phyloP scores from a whole-genome alignment of 2,113 vertebrate species.

The Clarias magur region DNA sequence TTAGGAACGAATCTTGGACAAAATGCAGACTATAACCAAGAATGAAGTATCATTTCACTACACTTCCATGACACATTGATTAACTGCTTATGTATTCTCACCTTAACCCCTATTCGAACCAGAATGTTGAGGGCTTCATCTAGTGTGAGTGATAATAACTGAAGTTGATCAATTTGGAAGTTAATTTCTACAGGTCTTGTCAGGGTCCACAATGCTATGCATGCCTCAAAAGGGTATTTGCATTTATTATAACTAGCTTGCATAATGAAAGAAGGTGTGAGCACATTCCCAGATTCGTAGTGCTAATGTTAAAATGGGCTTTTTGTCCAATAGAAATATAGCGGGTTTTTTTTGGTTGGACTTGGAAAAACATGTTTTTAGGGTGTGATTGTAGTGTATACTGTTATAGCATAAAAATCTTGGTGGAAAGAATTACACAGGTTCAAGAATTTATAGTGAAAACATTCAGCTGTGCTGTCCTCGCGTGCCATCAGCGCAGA shows the following conservation, averaged over 20 bases:
- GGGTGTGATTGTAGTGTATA: not conserved
- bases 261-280: not conserved
- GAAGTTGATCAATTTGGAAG: constrained; percentile 32
- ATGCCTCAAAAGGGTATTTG: not conserved
- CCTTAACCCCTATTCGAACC: constrained; percentile 10
- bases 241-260: not conserved
- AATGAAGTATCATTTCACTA: constrained; percentile 28
- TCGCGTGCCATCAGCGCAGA: not conserved
- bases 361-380: not conserved
- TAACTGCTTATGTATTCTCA: not conserved
- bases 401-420: not conserved
- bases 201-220: not conserved
- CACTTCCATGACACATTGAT: not conserved
- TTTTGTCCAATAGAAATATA: not conserved
- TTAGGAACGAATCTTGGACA: constrained; percentile 36
- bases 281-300: not conserved
- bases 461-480: constrained; percentile 7
- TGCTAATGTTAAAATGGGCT: not conserved
- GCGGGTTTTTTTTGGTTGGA: not conserved
- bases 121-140: constrained; percentile 16
- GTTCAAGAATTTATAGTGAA: not conserved
- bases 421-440: not conserved
- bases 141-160: constrained; percentile 28
- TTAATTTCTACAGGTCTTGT: not conserved
- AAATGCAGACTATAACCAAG: constrained; percentile 16